Percentiles rank a stretch among this genome's conserved stretches.
phyloP scores from a whole-genome alignment of 2,797 vertebrate species.

The Oryzias dopingdopingensis region DNA sequence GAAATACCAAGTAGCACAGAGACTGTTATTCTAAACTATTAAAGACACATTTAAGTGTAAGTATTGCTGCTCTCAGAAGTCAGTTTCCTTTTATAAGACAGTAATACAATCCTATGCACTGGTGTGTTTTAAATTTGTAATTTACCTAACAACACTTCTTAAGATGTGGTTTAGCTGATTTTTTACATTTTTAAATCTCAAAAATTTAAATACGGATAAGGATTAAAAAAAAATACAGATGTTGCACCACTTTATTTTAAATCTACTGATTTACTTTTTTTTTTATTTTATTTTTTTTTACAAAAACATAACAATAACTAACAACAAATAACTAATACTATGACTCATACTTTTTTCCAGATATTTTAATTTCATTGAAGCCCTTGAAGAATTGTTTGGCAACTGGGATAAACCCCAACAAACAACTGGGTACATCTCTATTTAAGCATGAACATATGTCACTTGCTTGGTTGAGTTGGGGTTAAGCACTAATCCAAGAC shows the following conservation, averaged over 20 bases:
- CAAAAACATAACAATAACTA: neutral
- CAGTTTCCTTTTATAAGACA: too few species aligned
- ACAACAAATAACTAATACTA: neutral
- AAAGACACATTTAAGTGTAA: too few species aligned
- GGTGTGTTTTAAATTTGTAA: too few species aligned
- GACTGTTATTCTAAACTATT: too few species aligned
- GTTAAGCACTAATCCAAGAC: constrained; percentile 34
- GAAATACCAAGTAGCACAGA: too few species aligned
- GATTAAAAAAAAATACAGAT: neutral
- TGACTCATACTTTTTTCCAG: neutral
- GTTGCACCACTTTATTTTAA: neutral
- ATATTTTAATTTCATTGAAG: neutral
- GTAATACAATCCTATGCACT: too few species aligned
- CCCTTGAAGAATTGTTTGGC: neutral
- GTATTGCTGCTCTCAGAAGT: too few species aligned
- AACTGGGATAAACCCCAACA: constrained; percentile 1
- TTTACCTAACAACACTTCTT: too few species aligned
- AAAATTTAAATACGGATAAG: neutral
- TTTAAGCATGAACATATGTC: constrained; percentile 30
- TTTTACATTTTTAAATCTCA: too few species aligned
- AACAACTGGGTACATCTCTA: constrained; percentile 13
- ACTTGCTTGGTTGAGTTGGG: constrained; percentile 14
- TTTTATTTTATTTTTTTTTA: neutral
- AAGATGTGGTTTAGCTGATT: too few species aligned
- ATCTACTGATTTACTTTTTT: neutral